Conservation (phyloP, 2,797 vertebrate species). For the Xenopus petersii region DNA sequence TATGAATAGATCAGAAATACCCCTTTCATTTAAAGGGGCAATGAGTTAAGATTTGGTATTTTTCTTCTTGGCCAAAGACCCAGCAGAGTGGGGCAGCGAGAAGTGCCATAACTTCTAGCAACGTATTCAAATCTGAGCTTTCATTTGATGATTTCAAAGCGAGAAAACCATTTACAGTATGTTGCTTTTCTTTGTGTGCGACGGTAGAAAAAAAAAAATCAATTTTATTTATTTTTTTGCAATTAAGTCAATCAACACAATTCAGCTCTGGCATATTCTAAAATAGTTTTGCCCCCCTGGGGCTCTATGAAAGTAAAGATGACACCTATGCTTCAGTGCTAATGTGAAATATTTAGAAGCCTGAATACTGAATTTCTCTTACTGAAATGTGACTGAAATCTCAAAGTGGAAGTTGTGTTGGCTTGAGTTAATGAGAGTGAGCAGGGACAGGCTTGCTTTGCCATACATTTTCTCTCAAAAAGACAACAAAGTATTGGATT, state of each 20-base stretch:
- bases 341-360: conserved; percentile 68
- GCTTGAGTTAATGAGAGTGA: conserved; percentile 48
- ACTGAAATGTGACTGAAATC: conserved; percentile 58
- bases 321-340: conserved; percentile 62
- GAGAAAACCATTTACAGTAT: too few relatives aligned
- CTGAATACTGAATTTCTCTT: conserved; percentile 48
- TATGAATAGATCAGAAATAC: too few relatives aligned
- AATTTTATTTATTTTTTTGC: conserved; percentile 25
- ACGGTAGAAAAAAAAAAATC: conserved; percentile 26
- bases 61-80: too few relatives aligned
- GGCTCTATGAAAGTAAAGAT: conserved; percentile 59
- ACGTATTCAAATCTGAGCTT: conserved; percentile 22
- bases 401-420: conserved; percentile 58
- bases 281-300: conserved; percentile 45
- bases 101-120: neutral
- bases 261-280: conserved; percentile 41
- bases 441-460: too few relatives aligned
- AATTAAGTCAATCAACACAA: conserved; percentile 45
- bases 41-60: too few relatives aligned
- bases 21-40: too few relatives aligned
- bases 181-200: conserved; percentile 25
- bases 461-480: too few relatives aligned
- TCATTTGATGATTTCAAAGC: conserved; percentile 40
- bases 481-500: too few relatives aligned
- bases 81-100: too few relatives aligned